Base-by-base conservation (phyloP, 2,113 vertebrate species). In the Sturnus vulgaris region DNA sequence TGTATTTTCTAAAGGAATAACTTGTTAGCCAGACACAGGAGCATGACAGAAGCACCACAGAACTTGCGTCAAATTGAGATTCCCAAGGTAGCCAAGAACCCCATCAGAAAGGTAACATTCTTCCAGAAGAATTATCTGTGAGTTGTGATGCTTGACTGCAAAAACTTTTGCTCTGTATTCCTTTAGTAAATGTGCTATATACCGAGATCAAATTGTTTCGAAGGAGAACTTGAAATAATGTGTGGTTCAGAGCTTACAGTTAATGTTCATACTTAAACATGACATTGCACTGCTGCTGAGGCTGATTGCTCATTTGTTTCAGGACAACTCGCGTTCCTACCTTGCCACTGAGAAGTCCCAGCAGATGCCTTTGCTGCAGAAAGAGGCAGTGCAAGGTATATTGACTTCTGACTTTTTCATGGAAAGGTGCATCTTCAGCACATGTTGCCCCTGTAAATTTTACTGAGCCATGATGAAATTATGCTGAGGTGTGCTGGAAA, bases 1-100 rank as follows among this genome's bases (percentile, higher is more conserved):
- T 79, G 15, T 40, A 42, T 92, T 91, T 93, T 76, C 71, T 96
- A 44, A 86, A 99, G 99, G 97, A 98, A 97, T 72, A 98, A 97
- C 27, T 97, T 97, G 68, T 94, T 99, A 85, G 98, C 98, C 90
- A 98, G 99, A 84, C 99, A 99, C 97, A 99, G 98, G 94, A 99
- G 99, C 92, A 97, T 99, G 96, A 98, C 98, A 13, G 99, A 99
- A 91, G 97, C 98, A 33, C 98, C 99, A 4, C 99, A 99, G 96
- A 98, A 97, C 96, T 96, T 99, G 79, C 98, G 99, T 66, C 99
- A 99, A 95, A 99, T 99, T 93, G 98, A 99, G 97, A 97, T 99
- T 80, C 98, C 99, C 64, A 98, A 98, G 96, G 96, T 98, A 37
- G 97, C 98, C 59, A 99, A 98, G 94, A 99, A 98, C 95, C 90